A percentile compares a stretch with the other conserved stretches of the same genome.
These are phyloP conservation scores for Sycophila texana DNA, from an alignment of 2,888 invertebrate species.

Conservation along the genomic window DNA sequence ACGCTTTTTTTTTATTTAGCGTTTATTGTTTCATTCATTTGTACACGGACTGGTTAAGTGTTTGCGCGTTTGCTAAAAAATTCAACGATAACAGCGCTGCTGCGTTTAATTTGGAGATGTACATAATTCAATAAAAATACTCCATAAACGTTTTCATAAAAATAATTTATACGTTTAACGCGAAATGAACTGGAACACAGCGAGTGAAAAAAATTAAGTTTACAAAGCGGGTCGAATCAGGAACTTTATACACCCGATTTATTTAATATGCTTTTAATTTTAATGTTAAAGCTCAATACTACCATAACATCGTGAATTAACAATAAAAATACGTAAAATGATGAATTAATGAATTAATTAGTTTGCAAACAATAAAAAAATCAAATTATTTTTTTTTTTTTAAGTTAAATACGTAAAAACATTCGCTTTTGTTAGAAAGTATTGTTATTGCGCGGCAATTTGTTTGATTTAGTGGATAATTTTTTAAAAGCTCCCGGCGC, in stretches of 20 bases:
- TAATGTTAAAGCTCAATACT: neutral
- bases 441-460: neutral
- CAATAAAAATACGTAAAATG: neutral
- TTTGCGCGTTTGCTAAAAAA: neutral
- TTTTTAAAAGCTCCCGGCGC: conserved; percentile 19
- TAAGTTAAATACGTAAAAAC: neutral
- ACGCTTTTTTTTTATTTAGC: too few species aligned
- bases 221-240: conserved; percentile 36
- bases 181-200: conserved; percentile 41
- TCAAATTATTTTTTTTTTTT: too few species aligned
- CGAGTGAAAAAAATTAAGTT: conserved; percentile 40
- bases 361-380: too few species aligned
- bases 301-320: neutral
- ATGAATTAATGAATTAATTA: too few species aligned
- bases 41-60: neutral
- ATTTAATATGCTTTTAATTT: neutral
- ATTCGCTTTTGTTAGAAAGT: neutral
- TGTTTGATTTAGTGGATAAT: conserved; percentile 26
- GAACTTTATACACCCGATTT: conserved; percentile 35
- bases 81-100: too few species aligned
- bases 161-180: conserved; percentile 21
- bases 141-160: neutral
- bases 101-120: too few species aligned
- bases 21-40: neutral
- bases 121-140: too few species aligned